Conservation (phyloP, 2,888 invertebrate genomes). For the Temnothorax rugatulus region DNA sequence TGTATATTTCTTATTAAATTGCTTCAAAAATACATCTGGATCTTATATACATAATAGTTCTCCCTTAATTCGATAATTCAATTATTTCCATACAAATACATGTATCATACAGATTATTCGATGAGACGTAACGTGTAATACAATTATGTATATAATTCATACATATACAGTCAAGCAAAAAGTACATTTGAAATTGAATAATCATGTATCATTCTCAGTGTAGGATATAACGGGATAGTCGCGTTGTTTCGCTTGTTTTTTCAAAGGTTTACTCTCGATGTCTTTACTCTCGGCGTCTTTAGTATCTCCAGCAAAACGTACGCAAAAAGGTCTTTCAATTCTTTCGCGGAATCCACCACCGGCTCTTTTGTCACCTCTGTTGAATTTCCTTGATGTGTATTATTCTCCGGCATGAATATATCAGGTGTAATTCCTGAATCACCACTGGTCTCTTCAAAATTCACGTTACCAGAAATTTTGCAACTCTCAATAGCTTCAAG, state of each 20-base stretch:
- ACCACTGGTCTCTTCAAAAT: background rate
- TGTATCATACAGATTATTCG: background rate
- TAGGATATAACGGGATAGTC: constrained; percentile 25
- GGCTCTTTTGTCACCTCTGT: background rate
- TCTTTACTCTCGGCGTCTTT: background rate
- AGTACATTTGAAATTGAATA: background rate
- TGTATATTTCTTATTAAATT: constrained; percentile 9
- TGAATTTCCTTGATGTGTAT: background rate
- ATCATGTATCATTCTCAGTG: background rate
- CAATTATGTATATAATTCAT: background rate
- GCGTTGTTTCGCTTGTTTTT: background rate
- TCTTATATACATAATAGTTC: background rate
- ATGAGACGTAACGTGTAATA: background rate
- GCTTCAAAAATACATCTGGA: background rate
- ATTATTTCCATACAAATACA: background rate
- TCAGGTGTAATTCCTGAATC: background rate
- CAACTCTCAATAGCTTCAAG: constrained; percentile 19
- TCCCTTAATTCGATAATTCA: background rate
- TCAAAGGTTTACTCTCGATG: background rate
- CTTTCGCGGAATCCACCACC: background rate
- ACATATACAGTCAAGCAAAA: background rate
- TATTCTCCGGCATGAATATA: background rate
- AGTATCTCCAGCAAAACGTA: background rate
- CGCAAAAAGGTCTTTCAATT: background rate
- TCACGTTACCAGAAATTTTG: background rate